Evolutionary conservation across 2,888 invertebrate species (phyloP).

Genomic region (Drosophila atripex): DNA sequence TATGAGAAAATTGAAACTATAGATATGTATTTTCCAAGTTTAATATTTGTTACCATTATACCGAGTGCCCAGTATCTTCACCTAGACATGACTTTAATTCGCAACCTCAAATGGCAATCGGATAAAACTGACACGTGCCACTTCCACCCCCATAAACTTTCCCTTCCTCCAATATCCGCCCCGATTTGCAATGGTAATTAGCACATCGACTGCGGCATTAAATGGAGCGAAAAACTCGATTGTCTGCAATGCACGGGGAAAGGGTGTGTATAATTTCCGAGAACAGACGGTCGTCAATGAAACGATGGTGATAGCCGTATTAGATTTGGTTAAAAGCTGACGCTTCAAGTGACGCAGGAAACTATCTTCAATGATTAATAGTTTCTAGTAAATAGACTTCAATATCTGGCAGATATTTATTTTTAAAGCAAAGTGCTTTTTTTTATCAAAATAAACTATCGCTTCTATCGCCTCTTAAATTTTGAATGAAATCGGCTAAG

Average conservation of each 20-base stretch:
- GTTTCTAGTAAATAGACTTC: too few relatives aligned
- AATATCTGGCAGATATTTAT: too few relatives aligned
- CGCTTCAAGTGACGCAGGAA: not conserved
- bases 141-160: not conserved
- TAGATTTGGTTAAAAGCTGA: not conserved
- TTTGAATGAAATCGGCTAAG: not conserved
- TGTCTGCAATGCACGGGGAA: slow-evolving; percentile 35
- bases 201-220: slow-evolving; percentile 47
- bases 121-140: slow-evolving; percentile 50
- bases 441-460: not conserved
- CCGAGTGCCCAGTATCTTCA: not conserved
- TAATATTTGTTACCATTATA: not conserved
- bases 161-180: not conserved
- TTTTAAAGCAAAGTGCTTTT: too few relatives aligned
- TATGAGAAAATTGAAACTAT: not conserved
- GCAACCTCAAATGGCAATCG: slow-evolving; percentile 4
- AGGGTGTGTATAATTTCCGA: not conserved
- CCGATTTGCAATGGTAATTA: slow-evolving; percentile 51
- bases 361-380: too few relatives aligned
- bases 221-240: slow-evolving; percentile 66
- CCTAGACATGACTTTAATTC: slow-evolving; percentile 1
- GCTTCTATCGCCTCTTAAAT: not conserved
- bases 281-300: slow-evolving; percentile 13
- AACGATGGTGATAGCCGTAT: slow-evolving; percentile 34
- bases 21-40: not conserved